These are phyloP conservation scores for Drepana falcataria DNA, from an alignment of 2,888 invertebrate genomes.

Conservation along the genomic window DNA sequence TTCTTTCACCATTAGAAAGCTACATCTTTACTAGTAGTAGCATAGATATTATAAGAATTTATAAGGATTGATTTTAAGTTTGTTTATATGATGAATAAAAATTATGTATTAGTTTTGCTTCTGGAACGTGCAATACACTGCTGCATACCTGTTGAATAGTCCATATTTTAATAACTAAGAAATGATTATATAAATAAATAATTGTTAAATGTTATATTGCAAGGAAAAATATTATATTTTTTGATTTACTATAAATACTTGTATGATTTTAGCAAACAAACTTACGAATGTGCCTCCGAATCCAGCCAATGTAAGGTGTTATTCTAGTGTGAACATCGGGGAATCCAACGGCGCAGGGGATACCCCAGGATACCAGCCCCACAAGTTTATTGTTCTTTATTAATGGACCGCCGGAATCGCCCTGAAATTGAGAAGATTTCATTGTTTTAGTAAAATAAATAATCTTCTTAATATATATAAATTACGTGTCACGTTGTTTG, in stretches of 20 bases:
- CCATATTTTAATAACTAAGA: too few species aligned
- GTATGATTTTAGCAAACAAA: neutral
- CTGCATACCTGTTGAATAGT: neutral
- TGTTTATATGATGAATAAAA: too few species aligned
- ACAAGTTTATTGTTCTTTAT: conserved; percentile 46
- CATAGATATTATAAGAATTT: too few species aligned
- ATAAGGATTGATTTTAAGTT: too few species aligned
- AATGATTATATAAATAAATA: too few species aligned
- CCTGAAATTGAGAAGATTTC: conserved; percentile 32
- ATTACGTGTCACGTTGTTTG: too few species aligned
- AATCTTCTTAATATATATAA: too few species aligned
- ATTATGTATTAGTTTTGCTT: neutral
- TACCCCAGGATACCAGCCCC: conserved; percentile 70
- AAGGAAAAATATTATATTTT: too few species aligned
- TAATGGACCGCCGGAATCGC: conserved; percentile 69
- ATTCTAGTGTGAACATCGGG: conserved; percentile 71
- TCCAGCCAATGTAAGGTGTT: conserved; percentile 52
- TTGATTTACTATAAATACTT: too few species aligned
- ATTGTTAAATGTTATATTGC: too few species aligned
- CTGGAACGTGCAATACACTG: neutral
- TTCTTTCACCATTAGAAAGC: too few species aligned
- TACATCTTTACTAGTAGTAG: too few species aligned
- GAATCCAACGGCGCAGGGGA: conserved; percentile 68
- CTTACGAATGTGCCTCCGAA: conserved; percentile 26
- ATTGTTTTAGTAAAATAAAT: conserved; percentile 15